Conservation (phyloP, 2,888 invertebrate genomes). For the Apodemia zela region DNA sequence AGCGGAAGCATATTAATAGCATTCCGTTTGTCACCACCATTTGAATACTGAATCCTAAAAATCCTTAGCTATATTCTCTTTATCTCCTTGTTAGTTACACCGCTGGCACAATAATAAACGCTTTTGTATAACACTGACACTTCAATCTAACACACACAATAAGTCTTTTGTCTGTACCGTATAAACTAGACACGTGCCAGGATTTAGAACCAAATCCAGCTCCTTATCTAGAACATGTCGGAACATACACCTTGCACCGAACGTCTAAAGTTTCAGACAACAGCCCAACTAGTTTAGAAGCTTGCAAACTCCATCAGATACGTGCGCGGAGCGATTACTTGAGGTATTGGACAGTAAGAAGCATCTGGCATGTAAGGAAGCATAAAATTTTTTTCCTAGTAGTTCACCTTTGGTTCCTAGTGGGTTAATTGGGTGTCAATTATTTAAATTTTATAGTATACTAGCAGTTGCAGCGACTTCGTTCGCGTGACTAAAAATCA, state of each 20-base stretch:
- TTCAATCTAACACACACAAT: neutral
- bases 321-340: conserved; percentile 68
- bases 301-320: conserved; percentile 75
- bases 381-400: neutral
- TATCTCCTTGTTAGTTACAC: neutral
- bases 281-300: conserved; percentile 74
- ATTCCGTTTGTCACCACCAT: no score
- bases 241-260: conserved; percentile 60
- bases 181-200: conserved; percentile 45
- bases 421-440: neutral
- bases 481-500: no score
- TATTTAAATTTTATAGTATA: neutral
- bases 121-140: neutral
- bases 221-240: conserved; percentile 65
- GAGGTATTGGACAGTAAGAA: conserved; percentile 36
- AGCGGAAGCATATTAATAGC: no score
- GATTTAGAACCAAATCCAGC: conserved; percentile 64
- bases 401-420: neutral
- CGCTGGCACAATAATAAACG: neutral
- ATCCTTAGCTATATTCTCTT: neutral
- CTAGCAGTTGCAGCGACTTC: no score
- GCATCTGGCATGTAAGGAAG: conserved; percentile 35
- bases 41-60: no score
- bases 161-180: conserved; percentile 5
- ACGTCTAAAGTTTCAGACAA: conserved; percentile 67